Evolutionary conservation across 2,888 invertebrate species (phyloP), one percentile per base, ranked within the genome.

Genomic region (Leptinotarsa tumamoca): DNA sequence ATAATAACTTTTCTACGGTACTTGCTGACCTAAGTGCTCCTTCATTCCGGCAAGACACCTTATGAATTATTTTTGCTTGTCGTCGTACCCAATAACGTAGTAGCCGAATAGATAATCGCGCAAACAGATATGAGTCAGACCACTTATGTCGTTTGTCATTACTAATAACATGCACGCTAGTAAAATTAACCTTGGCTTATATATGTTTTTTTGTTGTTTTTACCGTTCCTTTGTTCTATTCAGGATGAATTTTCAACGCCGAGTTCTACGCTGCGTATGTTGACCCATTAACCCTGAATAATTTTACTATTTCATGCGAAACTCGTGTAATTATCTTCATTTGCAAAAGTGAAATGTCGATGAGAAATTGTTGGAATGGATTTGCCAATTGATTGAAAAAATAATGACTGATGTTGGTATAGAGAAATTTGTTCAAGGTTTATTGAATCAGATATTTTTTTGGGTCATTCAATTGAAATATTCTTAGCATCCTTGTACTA

Each of bases 181-280:
- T 77, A 77, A 71, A 68, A 58, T 74, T 72, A 71, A 74, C 77
- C 77, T 77, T 77, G 77, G 68, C 77, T 72, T 68, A 71, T 27
- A 71, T 74, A 71, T 27, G 68, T 49, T 68, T 68, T 74, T 67
- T 74, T 67, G 43, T 63, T 63, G 63, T 63, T 70, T 56, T 58
- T 18, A 49, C 52, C 33, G 49, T 56, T 33, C 70, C 54, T 68
- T 68, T 68, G 68, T 68, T 56, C 54, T 50, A 52, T 68, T 54
- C 54, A 68, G 54, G 33, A 52, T 54, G 52, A 54, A 51, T 51
- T 43, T 21, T 4, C 17, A n/a, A n/a, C 63, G 51, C 7, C 18
- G 43, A 27, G 43, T 33, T 63, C 17, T 27, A n/a, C 33, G 33
- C 27, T 63, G 17, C 43, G 63, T 63, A 63, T 63, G 43, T 43